phyloP scores from a whole-genome alignment of 1,140 invertebrate species.

The Condylostylus longicornis region DNA sequence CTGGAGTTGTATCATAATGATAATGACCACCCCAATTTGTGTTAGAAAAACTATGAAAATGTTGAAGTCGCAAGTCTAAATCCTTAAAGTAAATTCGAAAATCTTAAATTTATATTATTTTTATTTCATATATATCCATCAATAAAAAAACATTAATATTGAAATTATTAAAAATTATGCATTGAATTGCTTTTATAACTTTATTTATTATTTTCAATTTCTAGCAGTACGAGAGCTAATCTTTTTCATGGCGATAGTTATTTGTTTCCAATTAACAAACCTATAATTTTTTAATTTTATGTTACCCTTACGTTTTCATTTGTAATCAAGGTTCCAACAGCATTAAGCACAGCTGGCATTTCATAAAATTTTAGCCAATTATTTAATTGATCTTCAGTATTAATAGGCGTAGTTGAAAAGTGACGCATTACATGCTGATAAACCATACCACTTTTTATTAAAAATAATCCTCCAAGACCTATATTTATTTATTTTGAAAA shows the following conservation, averaged over 20 bases:
- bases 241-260: background rate
- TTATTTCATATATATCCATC: background rate
- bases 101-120: too few relatives aligned
- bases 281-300: too few relatives aligned
- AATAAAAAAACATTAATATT: too few relatives aligned
- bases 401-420: constrained; percentile 62
- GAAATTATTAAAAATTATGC: too few relatives aligned
- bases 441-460: constrained; percentile 64
- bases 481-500: constrained; percentile 4
- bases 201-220: too few relatives aligned
- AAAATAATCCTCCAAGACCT: constrained; percentile 79
- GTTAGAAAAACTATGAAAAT: constrained; percentile 84
- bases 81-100: constrained; percentile 48
- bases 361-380: constrained; percentile 85
- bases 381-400: constrained; percentile 56
- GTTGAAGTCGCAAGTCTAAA: constrained; percentile 77
- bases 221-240: too few relatives aligned
- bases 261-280: constrained; percentile 6
- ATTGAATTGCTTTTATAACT: too few relatives aligned
- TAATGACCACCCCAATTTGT: constrained; percentile 89
- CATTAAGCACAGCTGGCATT: constrained; percentile 72
- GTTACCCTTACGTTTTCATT: constrained; percentile 69
- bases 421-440: constrained; percentile 91
- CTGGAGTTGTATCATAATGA: constrained; percentile 82
- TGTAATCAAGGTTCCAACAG: constrained; percentile 76